Base-by-base conservation (phyloP, 2,113 vertebrate genomes). In the Jaculus jaculus region DNA sequence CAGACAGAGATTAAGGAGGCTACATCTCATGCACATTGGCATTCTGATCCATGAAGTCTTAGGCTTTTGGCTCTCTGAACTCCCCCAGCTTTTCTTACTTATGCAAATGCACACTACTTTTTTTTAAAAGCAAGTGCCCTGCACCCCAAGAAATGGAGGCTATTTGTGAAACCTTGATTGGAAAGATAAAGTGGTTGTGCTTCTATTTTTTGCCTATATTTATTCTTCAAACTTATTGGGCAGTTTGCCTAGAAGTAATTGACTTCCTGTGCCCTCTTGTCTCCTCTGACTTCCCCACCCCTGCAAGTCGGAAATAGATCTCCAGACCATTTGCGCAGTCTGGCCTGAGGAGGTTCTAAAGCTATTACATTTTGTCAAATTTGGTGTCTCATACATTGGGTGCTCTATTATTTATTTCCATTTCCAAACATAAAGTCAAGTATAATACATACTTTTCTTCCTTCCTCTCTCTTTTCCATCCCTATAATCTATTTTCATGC, bases 161-260 rank as follows among this genome's bases (percentile, higher is more conserved):
- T 63, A 82, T 82, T 72, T 87, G 51, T 95, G 87, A 84, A 87
- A 91, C 37, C 74, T 75, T 83, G 92, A 95, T 91, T 84, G 94
- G 90, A 88, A 86, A 94, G 95, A 96, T 96, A 95, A 94, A 83
- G 78, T 63, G 84, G 26, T n/a, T 69, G 61, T 63, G 60, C 10
- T 42, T 93, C 94, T 96, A 90, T 96, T 96, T 95, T 96, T 94
- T 96, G 92, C 89, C 91, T 89, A 63, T 92, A 90, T 93, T 94
- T 96, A 90, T 93, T 72, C 93, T 95, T 96, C 42, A 77, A 92
- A 82, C 82, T 77, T 93, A 54, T 93, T 60, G 87, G 95, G 96
- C 96, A 78, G 20, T 85, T 94, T 94, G 94, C 94, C 92, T 42
- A 71, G 87, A 91, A 84, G 73, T 92, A 82, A 93, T 90, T 95